Evolutionary conservation across 1,140 invertebrate genomes (phyloP), one percentile per base, ranked within the genome.

Genomic region (Dreissena polymorpha): DNA sequence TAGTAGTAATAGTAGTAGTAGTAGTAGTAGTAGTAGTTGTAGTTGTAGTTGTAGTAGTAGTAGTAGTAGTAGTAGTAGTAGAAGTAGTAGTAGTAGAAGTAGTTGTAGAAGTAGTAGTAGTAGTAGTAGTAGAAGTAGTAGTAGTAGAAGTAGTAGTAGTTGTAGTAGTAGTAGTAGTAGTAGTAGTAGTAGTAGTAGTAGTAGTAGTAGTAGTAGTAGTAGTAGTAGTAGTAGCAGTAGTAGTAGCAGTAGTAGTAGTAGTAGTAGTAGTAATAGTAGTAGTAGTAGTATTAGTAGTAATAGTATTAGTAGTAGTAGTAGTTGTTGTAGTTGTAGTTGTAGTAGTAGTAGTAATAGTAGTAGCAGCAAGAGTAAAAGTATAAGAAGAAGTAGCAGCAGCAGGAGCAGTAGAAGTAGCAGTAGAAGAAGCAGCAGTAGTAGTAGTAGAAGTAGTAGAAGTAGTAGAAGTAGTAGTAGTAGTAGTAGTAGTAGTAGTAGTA

Each of bases 11-110:
- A 55, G 53, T 55, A 55, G 53, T 55, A 55, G 53, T 55, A 55
- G 53, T 55, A 55, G 18, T 55, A 55, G 53, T 55, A 55, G 53
- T 55, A 55, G 53, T 55, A 55, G 53, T 55, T 12, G 53, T 55
- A 55, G 18, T 55, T 12, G 53, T 55, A 55, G 53, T 55, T 12
- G 53, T 55, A 55, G 53, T 55, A 55, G 53, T 55, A 55, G 53
- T 55, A 55, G 53, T 55, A 55, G 53, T 55, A 55, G 53, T 55
- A 55, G 53, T 55, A 55, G 53, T 55, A 55, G 53, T 55, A 55
- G 53, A 12, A 55, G 53, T 55, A 55, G 53, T 55, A 55, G 53
- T 55, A 55, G 53, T 55, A 55, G 53, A 12, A 55, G 53, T 55
- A 55, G 53, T 55, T 12, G 53, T 55, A 55, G 53, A 12, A 55